phyloP scores from a whole-genome alignment of 2,888 invertebrate species.

The Zaprionus bogoriensis region DNA sequence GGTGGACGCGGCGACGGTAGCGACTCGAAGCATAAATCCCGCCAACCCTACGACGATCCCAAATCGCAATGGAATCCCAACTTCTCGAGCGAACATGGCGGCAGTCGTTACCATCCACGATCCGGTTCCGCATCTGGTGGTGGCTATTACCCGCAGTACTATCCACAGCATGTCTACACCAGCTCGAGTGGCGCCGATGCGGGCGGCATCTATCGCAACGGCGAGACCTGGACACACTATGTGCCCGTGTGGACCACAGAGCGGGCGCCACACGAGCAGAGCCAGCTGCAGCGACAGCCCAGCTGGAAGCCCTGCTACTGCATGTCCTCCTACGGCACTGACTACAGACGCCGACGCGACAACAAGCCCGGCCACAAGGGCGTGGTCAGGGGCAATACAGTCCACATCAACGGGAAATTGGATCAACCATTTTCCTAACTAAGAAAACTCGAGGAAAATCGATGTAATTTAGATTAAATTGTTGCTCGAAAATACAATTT shows the following conservation, averaged over 20 bases:
- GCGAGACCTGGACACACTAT: slow-evolving; percentile 81
- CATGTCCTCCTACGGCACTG: slow-evolving; percentile 61
- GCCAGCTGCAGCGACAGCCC: slow-evolving; percentile 68
- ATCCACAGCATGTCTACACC: slow-evolving; percentile 75
- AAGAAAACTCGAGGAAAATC: neutral
- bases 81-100: slow-evolving; percentile 73
- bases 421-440: slow-evolving; percentile 76
- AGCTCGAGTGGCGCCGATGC: slow-evolving; percentile 43
- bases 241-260: slow-evolving; percentile 82
- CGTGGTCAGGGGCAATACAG: slow-evolving; percentile 46
- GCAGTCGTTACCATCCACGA: slow-evolving; percentile 18
- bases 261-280: slow-evolving; percentile 71
- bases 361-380: slow-evolving; percentile 35
- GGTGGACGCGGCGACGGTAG: slow-evolving; percentile 12
- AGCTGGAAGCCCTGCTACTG: slow-evolving; percentile 83
- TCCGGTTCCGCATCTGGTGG: slow-evolving; percentile 32
- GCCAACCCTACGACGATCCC: slow-evolving; percentile 79
- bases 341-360: slow-evolving; percentile 73
- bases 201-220: slow-evolving; percentile 69
- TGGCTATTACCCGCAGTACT: slow-evolving; percentile 71
- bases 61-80: slow-evolving; percentile 80
- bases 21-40: slow-evolving; percentile 67
- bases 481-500: neutral
- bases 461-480: neutral
- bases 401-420: slow-evolving; percentile 79